phyloP scores from a whole-genome alignment of 1,140 invertebrate genomes.

The Pseudomyrmex dendroicus region DNA sequence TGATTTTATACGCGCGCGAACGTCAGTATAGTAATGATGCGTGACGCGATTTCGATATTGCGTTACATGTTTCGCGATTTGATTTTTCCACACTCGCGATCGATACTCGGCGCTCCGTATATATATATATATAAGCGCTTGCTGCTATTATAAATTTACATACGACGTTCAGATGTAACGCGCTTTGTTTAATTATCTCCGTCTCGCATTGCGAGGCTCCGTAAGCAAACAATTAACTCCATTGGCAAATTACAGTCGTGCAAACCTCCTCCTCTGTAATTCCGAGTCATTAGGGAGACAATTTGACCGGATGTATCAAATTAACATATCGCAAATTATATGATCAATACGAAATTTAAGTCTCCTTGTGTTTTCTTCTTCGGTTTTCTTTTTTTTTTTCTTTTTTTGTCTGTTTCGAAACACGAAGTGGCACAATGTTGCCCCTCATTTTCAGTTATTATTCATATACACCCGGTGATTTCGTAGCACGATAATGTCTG shows the following conservation, averaged over 20 bases:
- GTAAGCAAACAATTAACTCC: constrained; percentile 40
- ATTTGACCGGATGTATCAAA: constrained; percentile 44
- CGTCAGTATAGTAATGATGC: constrained; percentile 4
- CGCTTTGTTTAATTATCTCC: constrained; percentile 31
- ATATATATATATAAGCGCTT: too few species aligned
- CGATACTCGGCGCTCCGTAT: constrained; percentile 7
- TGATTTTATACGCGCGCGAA: not conserved
- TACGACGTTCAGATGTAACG: not conserved
- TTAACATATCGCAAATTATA: constrained; percentile 3
- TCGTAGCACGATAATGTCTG: constrained; percentile 7
- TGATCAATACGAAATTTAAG: not conserved
- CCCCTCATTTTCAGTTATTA: constrained; percentile 27
- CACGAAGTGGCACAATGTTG: not conserved
- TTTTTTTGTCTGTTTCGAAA: constrained; percentile 4
- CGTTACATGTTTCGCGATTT: constrained; percentile 2
- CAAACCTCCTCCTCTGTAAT: constrained; percentile 3
- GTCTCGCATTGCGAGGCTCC: not conserved
- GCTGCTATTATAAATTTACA: constrained; percentile 3
- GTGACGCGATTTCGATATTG: constrained; percentile 12
- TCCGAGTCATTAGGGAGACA: constrained; percentile 15
- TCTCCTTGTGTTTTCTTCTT: not conserved
- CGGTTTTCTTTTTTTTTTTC: not conserved
- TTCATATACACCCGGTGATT: constrained; percentile 24
- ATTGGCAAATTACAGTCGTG: constrained; percentile 21
- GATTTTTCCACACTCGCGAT: constrained; percentile 17